Evolutionary conservation across 2,113 vertebrate species (phyloP), one percentile per base, ranked within the genome.

Genomic region (Silurus meridionalis): DNA sequence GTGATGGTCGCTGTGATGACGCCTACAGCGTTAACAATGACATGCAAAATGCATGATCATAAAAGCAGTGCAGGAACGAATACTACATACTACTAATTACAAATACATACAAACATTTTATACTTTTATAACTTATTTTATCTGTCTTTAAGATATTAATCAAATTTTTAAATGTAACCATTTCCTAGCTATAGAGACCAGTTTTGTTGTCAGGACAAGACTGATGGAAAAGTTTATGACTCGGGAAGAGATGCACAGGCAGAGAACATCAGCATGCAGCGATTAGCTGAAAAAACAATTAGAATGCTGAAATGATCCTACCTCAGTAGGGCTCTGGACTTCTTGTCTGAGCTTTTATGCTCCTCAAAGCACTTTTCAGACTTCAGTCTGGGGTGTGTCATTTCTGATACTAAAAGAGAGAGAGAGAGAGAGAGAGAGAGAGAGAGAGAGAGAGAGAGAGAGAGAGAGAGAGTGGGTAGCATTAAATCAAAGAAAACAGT

Each of bases 311-410:
- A 25, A 1, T 23, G 25, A 28, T 3, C 37, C 63, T 66, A 99
- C 98, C 97, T 97, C 89, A 98, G 94, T 17, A 96, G 95, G 28
- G 95, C 95, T 53, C 96, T 93, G 89, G 95, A 96, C 93, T 97
- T 97, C 94, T 97, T 99, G 90, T 99, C 97, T 86, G 95, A 95
- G 92, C 92, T 95, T 90, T 96, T 97, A 87, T 93, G 93, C 90
- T 99, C 97, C 93, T 99, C 97, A 0, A 94, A 91, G 72, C 94
- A 94, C 94, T 96, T 99, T 94, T 99, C 98, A 53, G 94, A 94
- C 93, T 96, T 96, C 84, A 96, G 95, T 91, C 95, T 96, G 63
- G 95, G 90, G 92, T 94, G 95, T 92, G 96, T 95, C 89, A 96
- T 88, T 88, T 98, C 98, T 99, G 94, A 67, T 61, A 55, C 37